These are phyloP conservation scores for Acanthoscelides obtectus DNA, from an alignment of 2,888 invertebrate species.

Conservation along the genomic window DNA sequence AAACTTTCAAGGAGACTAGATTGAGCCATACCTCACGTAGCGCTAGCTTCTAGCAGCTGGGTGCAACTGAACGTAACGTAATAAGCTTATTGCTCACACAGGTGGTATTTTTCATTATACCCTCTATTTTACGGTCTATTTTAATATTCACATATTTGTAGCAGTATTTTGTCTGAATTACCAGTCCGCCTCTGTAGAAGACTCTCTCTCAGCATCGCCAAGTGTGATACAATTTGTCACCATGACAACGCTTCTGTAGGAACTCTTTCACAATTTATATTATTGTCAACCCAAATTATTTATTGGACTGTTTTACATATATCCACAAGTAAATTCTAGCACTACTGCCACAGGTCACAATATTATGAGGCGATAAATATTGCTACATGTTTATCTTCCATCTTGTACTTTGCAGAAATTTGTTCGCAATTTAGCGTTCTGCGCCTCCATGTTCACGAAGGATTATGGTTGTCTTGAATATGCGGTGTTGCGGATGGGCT, in stretches of 20 bases:
- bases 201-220: constrained; percentile 6
- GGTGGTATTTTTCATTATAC: too few species aligned
- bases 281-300: constrained; percentile 19
- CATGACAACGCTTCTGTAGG: constrained; percentile 46
- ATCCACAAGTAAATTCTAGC: constrained; percentile 9
- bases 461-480: background rate
- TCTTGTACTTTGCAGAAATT: constrained; percentile 4
- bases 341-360: constrained; percentile 10
- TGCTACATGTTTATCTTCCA: background rate
- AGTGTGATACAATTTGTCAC: constrained; percentile 45
- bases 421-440: constrained; percentile 1
- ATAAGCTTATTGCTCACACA: too few species aligned
- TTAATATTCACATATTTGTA: too few species aligned
- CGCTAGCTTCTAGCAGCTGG: too few species aligned
- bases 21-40: too few species aligned
- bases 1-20: too few species aligned
- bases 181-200: background rate
- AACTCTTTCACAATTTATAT: constrained; percentile 16
- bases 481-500: background rate
- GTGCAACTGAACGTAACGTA: too few species aligned
- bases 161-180: too few species aligned
- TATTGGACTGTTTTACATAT: constrained; percentile 21
- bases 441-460: background rate
- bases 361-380: constrained; percentile 8
- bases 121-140: too few species aligned